phyloP scores from a whole-genome alignment of 2,113 vertebrate species.

The Galbula dea region DNA sequence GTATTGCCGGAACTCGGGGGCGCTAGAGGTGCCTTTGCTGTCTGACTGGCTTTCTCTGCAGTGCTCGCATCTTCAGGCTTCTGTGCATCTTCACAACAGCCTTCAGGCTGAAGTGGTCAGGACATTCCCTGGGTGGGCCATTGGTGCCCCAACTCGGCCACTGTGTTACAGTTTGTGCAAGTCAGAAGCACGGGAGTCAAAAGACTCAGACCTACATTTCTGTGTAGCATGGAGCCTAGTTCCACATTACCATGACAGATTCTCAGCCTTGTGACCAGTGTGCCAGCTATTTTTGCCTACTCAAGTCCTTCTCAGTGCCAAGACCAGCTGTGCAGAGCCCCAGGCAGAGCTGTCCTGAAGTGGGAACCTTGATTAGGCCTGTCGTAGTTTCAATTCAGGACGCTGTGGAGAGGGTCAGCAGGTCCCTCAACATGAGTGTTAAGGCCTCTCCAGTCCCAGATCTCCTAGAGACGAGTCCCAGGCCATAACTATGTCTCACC shows the following conservation, averaged over 20 bases:
- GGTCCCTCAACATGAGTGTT: not conserved
- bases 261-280: not conserved
- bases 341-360: not conserved
- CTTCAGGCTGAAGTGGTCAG: not conserved
- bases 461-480: not conserved
- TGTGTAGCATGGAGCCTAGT: not conserved
- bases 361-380: not conserved
- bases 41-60: not conserved
- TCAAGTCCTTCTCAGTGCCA: not conserved
- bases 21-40: not conserved
- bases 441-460: not conserved
- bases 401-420: not conserved
- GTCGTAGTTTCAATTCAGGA: not conserved
- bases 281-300: not conserved
- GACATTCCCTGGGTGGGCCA: not conserved
- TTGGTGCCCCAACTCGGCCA: fast-evolving
- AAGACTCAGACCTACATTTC: not conserved
- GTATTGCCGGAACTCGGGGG: not conserved
- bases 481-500: not conserved
- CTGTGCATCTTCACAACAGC: not conserved
- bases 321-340: not conserved
- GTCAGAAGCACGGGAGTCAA: not conserved
- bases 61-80: not conserved
- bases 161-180: fast-evolving
- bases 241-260: not conserved